Base-by-base conservation (phyloP, 2,888 invertebrate species). In the Drosophila merina region DNA sequence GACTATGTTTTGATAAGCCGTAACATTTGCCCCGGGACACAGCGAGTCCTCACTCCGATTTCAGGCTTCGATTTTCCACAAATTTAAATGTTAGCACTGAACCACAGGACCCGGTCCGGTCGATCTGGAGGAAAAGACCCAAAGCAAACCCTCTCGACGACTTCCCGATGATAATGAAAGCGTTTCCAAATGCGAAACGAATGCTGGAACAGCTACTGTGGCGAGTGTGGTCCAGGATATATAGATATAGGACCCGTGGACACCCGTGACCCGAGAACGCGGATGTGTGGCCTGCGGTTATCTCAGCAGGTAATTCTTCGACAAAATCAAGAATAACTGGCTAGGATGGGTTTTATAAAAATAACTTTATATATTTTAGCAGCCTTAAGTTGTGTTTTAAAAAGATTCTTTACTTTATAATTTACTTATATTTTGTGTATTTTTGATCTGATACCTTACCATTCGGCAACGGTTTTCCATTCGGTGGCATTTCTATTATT, bases 131-230 rank as follows among this genome's bases (percentile, higher is more conserved):
- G 20, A 33, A 10, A n/a, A 20, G n/a, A 44, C 40, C 42, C 56
- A 38, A 20, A 20, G 20, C 20, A 20, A 57, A 44, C 56, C 68
- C 86, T 74, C 72, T 74, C 72, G 67, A 58, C 38, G 51, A 44
- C 57, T 33, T 25, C 47, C 45, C 28, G 36, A 36, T 36, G 75
- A 75, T 88, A 89, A 88, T 88, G 89, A 85, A 88, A 88, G 86
- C 83, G 88, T 85, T 88, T 85, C 88, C 89, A 88, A 88, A 88
- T 88, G 88, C 89, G 88, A 89, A 88, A 79, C 88, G 88, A 88
- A 88, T 88, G 89, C 76, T 64, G n/a, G 52, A 64, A 47, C 69
- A 56, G 88, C 88, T 88, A 89, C 88, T 86, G 88, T 88, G 77
- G 86, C 81, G 57, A 72, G 83, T 74, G 76, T 75, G 75, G 68